phyloP scores from a whole-genome alignment of 2,113 vertebrate species.

The Embiotoca jacksoni region DNA sequence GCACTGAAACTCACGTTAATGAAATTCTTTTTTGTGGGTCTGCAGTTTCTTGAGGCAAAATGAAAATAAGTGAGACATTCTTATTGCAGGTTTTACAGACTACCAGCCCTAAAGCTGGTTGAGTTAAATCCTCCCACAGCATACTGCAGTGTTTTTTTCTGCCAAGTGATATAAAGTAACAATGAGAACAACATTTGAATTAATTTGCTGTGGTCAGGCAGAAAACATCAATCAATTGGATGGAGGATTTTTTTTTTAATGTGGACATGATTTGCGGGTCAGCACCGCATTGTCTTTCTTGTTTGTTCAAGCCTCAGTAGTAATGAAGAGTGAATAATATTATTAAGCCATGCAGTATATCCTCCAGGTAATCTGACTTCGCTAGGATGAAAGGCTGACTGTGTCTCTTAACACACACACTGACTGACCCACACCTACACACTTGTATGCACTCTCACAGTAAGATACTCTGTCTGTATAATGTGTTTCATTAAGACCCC shows the following conservation, averaged over 20 bases:
- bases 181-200: constrained; percentile 30
- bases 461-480: constrained; percentile 42
- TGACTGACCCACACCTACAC: constrained; percentile 49
- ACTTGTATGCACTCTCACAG: constrained; percentile 10
- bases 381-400: constrained; percentile 40
- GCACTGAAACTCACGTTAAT: constrained; percentile 48
- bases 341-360: constrained; percentile 30
- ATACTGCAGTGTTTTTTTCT: constrained; percentile 12
- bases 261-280: constrained; percentile 37
- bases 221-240: constrained; percentile 7
- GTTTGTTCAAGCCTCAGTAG: constrained; percentile 29
- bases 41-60: constrained; percentile 50
- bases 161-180: constrained; percentile 15
- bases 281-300: constrained; percentile 9
- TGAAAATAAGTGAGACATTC: constrained; percentile 42
- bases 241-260: neutral
- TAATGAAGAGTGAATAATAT: constrained; percentile 59
- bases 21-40: constrained; percentile 46
- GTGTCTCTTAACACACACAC: constrained; percentile 42
- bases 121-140: constrained; percentile 54
- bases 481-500: constrained; percentile 66
- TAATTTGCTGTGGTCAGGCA: constrained; percentile 24
- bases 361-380: constrained; percentile 64
- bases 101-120: constrained; percentile 30
- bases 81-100: constrained; percentile 65